These are phyloP conservation scores for Myiotriccus ornatus DNA, from an alignment of 2,797 vertebrate genomes.

Conservation along the genomic window DNA sequence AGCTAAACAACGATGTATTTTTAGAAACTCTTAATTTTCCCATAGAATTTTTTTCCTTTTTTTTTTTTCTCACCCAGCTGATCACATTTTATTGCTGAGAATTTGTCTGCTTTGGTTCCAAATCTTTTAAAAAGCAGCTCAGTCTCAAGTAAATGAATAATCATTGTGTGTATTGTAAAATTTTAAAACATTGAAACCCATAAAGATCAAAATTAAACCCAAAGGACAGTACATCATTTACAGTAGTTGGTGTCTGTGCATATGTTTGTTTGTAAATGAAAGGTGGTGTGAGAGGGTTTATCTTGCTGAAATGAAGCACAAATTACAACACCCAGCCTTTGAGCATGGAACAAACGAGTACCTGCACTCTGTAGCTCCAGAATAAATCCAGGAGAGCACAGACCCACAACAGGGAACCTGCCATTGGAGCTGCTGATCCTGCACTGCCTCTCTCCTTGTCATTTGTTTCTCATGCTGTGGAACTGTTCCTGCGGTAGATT, in stretches of 20 bases:
- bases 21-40: conserved; percentile 28
- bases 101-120: neutral
- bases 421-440: neutral
- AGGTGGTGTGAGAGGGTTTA: neutral
- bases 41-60: neutral
- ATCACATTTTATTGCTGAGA: neutral
- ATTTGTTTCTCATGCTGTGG: neutral
- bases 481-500: neutral
- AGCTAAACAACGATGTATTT: neutral
- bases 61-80: neutral
- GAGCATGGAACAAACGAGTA: neutral
- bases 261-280: neutral
- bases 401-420: accelerated
- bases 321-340: neutral
- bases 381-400: neutral
- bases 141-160: neutral
- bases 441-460: neutral
- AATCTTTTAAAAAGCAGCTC: neutral
- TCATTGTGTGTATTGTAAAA: neutral
- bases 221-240: neutral
- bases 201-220: neutral
- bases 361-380: neutral
- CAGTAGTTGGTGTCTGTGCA: neutral
- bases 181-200: neutral
- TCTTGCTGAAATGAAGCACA: neutral